Evolutionary conservation across 2,888 invertebrate genomes (phyloP).

Genomic region (Macrosoma leucophasiata): DNA sequence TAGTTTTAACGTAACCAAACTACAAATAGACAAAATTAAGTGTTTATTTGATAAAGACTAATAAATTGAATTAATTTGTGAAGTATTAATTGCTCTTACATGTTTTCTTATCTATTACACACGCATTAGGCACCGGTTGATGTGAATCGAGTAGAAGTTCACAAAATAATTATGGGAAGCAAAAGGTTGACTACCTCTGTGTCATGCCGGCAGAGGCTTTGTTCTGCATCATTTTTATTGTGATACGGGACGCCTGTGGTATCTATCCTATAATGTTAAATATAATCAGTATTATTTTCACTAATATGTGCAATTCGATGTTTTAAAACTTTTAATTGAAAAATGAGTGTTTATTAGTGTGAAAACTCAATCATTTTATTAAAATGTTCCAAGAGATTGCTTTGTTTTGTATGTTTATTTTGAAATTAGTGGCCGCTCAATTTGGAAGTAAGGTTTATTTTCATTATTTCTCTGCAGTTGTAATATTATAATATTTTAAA

Average conservation of each 20-base stretch:
- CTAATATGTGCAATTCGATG: constrained; percentile 5
- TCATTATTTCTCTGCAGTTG: too few relatives aligned
- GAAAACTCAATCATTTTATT: constrained; percentile 7
- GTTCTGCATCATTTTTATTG: constrained; percentile 62
- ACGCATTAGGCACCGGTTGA: too few relatives aligned
- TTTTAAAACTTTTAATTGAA: too few relatives aligned
- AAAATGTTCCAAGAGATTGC: constrained; percentile 31
- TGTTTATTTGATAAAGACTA: too few relatives aligned
- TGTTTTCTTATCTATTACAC: too few relatives aligned
- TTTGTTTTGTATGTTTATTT: constrained; percentile 39
- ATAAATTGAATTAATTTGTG: too few relatives aligned
- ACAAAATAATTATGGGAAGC: constrained; percentile 10
- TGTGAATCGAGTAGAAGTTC: too few relatives aligned
- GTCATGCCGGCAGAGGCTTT: constrained; percentile 43
- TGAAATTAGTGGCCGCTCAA: constrained; percentile 49
- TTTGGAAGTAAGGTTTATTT: constrained; percentile 57
- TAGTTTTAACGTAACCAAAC: too few relatives aligned
- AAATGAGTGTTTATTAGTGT: constrained; percentile 5
- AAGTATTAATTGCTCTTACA: too few relatives aligned
- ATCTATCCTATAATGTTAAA: constrained; percentile 25
- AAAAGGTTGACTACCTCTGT: constrained; percentile 44
- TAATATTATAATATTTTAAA: too few relatives aligned
- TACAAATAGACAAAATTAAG: too few relatives aligned
- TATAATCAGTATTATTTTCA: not conserved
- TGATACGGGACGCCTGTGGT: constrained; percentile 28